Base-by-base conservation (phyloP, 2,113 vertebrate genomes). In the Cettia cetti region DNA sequence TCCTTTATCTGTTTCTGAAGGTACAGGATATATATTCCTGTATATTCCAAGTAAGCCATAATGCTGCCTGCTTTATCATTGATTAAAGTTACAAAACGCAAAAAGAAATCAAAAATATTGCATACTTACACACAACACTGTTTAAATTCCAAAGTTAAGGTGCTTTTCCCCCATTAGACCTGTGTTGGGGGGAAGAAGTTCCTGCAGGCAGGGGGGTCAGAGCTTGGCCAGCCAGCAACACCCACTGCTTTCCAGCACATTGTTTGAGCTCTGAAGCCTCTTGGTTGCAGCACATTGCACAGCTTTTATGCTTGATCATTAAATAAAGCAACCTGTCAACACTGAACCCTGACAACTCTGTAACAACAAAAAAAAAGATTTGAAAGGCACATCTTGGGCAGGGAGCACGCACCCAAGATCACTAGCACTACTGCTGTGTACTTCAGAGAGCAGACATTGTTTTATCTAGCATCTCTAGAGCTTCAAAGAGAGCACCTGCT, bases 251-350 rank as follows among this genome's bases (percentile, higher is more conserved):
- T 61, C 33, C 47, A 75, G 35, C 47, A 78, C 2, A 0, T 61
- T n/a, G 5, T 60, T 40, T 69, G 54, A 87, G 68, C 14, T 72
- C 90, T 77, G 50, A 83, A 88, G 33, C 23, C 45, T 74, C 82
- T 61, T 44, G 47, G n/a, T 20, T 69, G 63, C 8, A 37, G 54
- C 70, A 69, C 54, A 31, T 6, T n/a, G 47, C 49, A 68, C 35
- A 95, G 81, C 11, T 61, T 94, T 76, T 57, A n/a, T 39, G 13
- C 23, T 45, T 77, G 50, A 92, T 83, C 71, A 80, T 88, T 90
- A 93, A 88, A 85, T 61, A 56, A 79, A 65, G n/a, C 13, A 54
- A 74, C 54, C 35, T 90, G 68, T 77, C 86, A 93, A 88, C 61
- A 42, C 63, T 50, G n/a, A 15, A 53, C 2, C 1, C 47, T 65